These are phyloP conservation scores for Eugnorisma glareosa DNA, from an alignment of 2,888 invertebrate genomes.

Conservation along the genomic window DNA sequence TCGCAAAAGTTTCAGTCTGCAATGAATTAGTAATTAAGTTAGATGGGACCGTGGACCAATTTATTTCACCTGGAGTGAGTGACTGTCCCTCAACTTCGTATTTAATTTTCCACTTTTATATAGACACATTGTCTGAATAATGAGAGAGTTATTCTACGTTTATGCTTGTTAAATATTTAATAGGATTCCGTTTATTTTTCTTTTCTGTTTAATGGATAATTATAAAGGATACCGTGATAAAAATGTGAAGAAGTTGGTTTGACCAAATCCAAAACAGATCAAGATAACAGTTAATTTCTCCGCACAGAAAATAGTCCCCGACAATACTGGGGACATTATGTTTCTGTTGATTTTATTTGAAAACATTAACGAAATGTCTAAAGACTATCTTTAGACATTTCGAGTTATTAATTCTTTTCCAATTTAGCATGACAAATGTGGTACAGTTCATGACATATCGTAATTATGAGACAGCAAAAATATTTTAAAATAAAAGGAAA, in stretches of 20 bases:
- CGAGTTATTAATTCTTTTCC: neutral
- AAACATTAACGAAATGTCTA: neutral
- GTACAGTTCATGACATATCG: neutral
- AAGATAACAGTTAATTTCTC: neutral
- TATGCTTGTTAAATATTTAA: constrained; percentile 10
- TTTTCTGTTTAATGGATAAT: neutral
- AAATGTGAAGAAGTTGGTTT: neutral
- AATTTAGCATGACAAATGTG: neutral
- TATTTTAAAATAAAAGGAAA: neutral
- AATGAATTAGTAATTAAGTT: constrained; percentile 81
- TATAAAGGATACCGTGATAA: neutral
- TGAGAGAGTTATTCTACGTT: constrained; percentile 10
- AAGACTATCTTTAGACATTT: too few relatives aligned
- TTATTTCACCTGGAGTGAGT: constrained; percentile 66
- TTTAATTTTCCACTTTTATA: constrained; percentile 47
- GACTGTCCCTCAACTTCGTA: constrained; percentile 53
- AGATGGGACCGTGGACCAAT: constrained; percentile 66
- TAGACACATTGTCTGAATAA: constrained; percentile 37
- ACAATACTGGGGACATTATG: neutral
- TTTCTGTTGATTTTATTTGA: neutral
- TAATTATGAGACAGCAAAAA: neutral
- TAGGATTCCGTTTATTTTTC: neutral
- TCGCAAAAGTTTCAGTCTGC: constrained; percentile 77
- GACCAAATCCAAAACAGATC: neutral
- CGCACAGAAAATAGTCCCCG: neutral